These are phyloP conservation scores for Xenopus borealis DNA, from an alignment of 2,113 vertebrate genomes.

Conservation along the genomic window DNA sequence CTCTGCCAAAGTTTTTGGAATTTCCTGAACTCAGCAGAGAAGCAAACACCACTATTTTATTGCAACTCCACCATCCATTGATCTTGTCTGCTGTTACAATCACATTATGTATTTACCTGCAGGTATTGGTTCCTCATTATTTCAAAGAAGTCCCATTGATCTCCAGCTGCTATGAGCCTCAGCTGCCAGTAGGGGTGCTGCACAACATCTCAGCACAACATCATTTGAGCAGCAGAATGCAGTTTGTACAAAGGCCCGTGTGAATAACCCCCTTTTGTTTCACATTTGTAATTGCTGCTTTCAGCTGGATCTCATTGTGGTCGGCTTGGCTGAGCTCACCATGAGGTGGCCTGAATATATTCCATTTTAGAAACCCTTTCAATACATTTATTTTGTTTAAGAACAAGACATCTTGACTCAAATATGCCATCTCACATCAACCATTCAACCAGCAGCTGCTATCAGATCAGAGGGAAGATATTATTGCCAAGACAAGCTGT, in stretches of 20 bases:
- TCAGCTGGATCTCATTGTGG: conserved; percentile 19
- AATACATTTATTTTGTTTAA: conserved; percentile 30
- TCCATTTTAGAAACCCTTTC: conserved; percentile 15
- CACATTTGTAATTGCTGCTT: not conserved
- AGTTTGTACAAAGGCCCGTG: not conserved
- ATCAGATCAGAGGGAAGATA: conserved; percentile 36
- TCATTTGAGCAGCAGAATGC: not conserved
- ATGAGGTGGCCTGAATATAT: conserved; percentile 8
- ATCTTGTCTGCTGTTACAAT: no score
- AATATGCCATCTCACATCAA: conserved; percentile 52
- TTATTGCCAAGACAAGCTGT: conserved; percentile 38
- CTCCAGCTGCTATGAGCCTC: no score
- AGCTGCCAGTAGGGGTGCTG: no score
- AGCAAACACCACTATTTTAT: no score
- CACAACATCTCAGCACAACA: not conserved
- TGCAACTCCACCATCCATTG: no score
- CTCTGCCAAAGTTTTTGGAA: no score
- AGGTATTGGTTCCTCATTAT: no score
- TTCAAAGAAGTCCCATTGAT: no score
- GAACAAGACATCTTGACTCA: conserved; percentile 21
- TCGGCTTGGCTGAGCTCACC: not conserved
- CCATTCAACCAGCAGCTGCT: conserved; percentile 54
- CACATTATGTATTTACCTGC: no score
- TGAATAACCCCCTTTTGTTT: not conserved
- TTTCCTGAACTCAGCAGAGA: no score